Evolutionary conservation across 1,140 invertebrate genomes (phyloP).

Genomic region (Dreissena polymorpha): DNA sequence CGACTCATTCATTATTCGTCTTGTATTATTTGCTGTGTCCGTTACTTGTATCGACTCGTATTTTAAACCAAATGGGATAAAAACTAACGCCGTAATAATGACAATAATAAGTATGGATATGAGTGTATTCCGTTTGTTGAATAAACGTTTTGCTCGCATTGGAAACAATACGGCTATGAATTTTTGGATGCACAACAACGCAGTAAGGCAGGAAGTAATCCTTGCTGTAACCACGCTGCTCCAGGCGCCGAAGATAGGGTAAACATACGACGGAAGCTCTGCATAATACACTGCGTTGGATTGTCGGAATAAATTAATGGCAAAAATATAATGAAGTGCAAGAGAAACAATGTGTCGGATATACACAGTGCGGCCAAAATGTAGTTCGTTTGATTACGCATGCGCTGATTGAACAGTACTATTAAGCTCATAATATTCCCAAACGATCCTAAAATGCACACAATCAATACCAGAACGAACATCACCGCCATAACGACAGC

Average conservation of each 20-base stretch:
- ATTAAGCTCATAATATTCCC: constrained; percentile 69
- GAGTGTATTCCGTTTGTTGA: constrained; percentile 63
- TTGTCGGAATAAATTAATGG: constrained; percentile 59
- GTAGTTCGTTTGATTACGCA: constrained; percentile 68
- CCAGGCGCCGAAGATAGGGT: constrained; percentile 69
- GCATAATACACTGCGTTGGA: constrained; percentile 56
- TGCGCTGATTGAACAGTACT: constrained; percentile 68
- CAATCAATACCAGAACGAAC: constrained; percentile 63
- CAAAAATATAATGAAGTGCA: constrained; percentile 66
- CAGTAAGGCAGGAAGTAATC: constrained; percentile 70
- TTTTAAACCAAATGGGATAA: constrained; percentile 69
- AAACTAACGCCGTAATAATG: constrained; percentile 63
- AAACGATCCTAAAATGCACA: constrained; percentile 67
- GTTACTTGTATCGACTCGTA: constrained; percentile 56
- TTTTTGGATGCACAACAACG: constrained; percentile 68
- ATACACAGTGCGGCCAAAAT: constrained; percentile 68
- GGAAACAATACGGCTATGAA: constrained; percentile 73
- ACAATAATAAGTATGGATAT: constrained; percentile 66
- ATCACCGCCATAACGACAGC: constrained; percentile 36
- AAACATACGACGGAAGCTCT: constrained; percentile 57
- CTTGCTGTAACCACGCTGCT: constrained; percentile 69
- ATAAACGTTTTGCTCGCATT: constrained; percentile 69
- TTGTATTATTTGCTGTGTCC: constrained; percentile 44
- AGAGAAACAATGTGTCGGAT: constrained; percentile 70
- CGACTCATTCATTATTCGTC: constrained; percentile 55